Base-by-base conservation (phyloP, 2,888 invertebrate genomes). In the Luperina nickerlii region DNA sequence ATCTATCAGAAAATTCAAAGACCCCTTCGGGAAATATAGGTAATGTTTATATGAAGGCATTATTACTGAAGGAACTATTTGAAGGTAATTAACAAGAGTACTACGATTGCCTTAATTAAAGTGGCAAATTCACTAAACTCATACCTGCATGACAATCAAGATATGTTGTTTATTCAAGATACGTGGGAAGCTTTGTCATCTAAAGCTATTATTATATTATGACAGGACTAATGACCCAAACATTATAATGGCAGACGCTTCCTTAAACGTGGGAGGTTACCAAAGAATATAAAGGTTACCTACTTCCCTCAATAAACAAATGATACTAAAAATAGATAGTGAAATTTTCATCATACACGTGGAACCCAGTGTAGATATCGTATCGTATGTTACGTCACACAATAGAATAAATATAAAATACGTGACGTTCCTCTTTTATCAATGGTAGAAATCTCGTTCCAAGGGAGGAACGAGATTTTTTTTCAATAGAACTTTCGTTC, bases 301-400 rank as follows among this genome's bases (percentile, higher is more conserved):
- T 11, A 65, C 51, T 67, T 51, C 70, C 38, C 27, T 51, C 72
- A 63, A 70, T 82, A 71, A 71, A 83, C 45, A n/a, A 71, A 86
- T 67, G 32, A 86, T 62, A 32, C 70, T 73, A 76, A 72, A 77
- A 71, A 60, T 74, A 72, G 81, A 42, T 0, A 3, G 9, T 57
- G 5, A 45, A 20, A 65, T 67, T 38, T 74, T 77, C 45, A 71
- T 60, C 2, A 38, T 51, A 70, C 20, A 42, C 27, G 3, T 70
- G 20, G 32, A 54, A 74, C 24, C 24, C 11, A 11, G 3, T 5
- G 51, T 48, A 20, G 69, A 32, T 32, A 27, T 24, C 7, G 42
- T 27, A 54, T 9, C 27, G 57, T 66, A n/a, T 60, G 54, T 1
- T 51, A 51, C 15, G 15, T 51, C 51, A 51, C 51, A 6, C 18